These are phyloP conservation scores for Doris montereyensis DNA, from an alignment of 2,888 invertebrate species.

Conservation along the genomic window DNA sequence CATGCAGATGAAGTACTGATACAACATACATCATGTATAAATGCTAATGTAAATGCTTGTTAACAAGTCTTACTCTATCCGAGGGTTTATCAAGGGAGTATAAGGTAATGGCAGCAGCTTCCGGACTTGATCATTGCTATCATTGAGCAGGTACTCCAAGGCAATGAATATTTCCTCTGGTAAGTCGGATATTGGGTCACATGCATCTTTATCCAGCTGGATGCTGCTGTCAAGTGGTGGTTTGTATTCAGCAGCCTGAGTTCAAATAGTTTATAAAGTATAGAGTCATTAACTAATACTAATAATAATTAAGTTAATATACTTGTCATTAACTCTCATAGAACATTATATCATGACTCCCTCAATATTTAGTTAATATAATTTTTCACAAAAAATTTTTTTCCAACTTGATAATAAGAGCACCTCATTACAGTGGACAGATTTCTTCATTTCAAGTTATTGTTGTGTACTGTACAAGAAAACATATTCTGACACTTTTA, in stretches of 20 bases:
- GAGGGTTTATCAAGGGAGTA: slow-evolving; percentile 66
- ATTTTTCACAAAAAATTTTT: too few species aligned
- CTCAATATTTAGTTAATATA: too few species aligned
- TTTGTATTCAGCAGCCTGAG: slow-evolving; percentile 63
- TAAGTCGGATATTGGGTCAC: slow-evolving; percentile 44
- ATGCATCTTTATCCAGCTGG: slow-evolving; percentile 45
- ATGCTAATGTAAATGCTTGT: not conserved
- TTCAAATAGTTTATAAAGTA: too few species aligned
- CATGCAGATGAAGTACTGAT: not conserved
- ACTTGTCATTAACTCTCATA: too few species aligned
- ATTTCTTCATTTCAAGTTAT: too few species aligned
- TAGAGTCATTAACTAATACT: too few species aligned
- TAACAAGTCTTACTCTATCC: slow-evolving; percentile 62
- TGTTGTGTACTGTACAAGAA: too few species aligned
- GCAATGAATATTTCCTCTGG: slow-evolving; percentile 69
- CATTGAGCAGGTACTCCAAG: slow-evolving; percentile 68
- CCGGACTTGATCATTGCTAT: slow-evolving; percentile 61
- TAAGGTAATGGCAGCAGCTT: slow-evolving; percentile 68
- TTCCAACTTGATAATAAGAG: too few species aligned
- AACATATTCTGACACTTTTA: too few species aligned
- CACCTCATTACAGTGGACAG: too few species aligned
- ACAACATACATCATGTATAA: not conserved
- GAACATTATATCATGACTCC: too few species aligned
- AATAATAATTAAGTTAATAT: too few species aligned
- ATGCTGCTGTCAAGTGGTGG: slow-evolving; percentile 59